A percentile compares a stretch with the other conserved stretches of the same genome.
phyloP scores from a whole-genome alignment of 2,888 invertebrate species.

The Trachelus iudaicus region DNA sequence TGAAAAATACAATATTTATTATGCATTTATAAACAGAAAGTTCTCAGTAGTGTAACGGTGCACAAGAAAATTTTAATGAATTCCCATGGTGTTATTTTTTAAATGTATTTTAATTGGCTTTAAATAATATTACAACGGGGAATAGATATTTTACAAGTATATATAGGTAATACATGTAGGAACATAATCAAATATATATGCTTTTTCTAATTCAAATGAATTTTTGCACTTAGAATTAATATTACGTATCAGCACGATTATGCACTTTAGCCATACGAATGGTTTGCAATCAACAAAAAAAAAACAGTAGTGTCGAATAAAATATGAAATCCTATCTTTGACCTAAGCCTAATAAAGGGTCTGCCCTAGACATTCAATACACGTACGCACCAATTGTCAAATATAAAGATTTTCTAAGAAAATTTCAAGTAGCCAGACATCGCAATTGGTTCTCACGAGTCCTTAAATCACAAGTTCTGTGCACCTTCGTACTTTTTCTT shows the following conservation, averaged over 20 bases:
- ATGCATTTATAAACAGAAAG: background rate
- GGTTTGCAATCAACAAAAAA: background rate
- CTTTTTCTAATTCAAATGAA: background rate
- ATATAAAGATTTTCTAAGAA: background rate
- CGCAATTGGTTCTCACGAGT: background rate
- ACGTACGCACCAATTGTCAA: background rate
- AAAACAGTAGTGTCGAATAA: background rate
- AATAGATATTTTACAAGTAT: conserved; percentile 8
- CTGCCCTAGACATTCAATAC: background rate
- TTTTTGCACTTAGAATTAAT: background rate
- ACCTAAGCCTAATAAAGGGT: background rate
- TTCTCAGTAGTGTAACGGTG: background rate
- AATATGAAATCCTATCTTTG: background rate
- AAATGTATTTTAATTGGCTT: conserved; percentile 10
- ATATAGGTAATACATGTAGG: conserved; percentile 10
- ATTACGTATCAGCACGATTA: conserved; percentile 5
- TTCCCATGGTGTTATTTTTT: background rate
- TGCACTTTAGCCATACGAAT: background rate
- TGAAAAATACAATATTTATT: background rate
- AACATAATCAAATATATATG: conserved; percentile 12
- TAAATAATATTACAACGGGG: conserved; percentile 17
- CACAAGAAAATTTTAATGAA: background rate
- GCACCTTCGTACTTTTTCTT: background rate
- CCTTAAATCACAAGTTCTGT: background rate
- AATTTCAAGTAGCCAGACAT: background rate